A percentile compares a stretch with the other conserved stretches of the same genome.
These are phyloP conservation scores for Drosophila vallismaia DNA, from an alignment of 2,888 invertebrate species.

Conservation along the genomic window DNA sequence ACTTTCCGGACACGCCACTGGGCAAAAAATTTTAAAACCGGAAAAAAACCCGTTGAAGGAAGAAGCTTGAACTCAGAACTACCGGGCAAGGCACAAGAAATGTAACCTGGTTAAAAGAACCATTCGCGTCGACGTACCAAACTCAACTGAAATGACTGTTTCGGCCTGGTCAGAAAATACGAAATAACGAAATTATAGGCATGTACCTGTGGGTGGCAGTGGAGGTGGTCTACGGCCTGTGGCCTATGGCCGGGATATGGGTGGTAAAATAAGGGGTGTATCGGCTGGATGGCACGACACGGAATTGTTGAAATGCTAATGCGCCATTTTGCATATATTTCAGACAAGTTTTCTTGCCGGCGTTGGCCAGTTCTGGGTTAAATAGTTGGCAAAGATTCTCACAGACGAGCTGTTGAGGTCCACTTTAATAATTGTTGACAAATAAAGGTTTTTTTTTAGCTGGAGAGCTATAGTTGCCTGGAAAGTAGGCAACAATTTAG, in stretches of 20 bases:
- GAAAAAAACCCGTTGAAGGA: constrained; percentile 5
- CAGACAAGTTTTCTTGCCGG: constrained; percentile 25
- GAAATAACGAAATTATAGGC: constrained; percentile 63
- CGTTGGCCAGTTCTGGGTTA: constrained; percentile 50
- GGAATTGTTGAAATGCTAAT: constrained; percentile 76
- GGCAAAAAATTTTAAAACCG: constrained; percentile 14
- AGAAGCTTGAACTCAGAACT: constrained; percentile 1
- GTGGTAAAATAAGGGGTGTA: constrained; percentile 9
- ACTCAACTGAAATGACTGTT: constrained; percentile 59
- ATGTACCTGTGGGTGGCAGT: constrained; percentile 27
- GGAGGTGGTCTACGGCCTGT: background rate
- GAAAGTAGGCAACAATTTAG: constrained; percentile 26
- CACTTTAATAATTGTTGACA: constrained; percentile 46
- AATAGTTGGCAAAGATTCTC: constrained; percentile 7
- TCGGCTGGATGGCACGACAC: constrained; percentile 57
- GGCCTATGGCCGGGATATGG: constrained; percentile 10
- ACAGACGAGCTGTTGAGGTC: constrained; percentile 23
- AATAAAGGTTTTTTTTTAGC: constrained; percentile 24
- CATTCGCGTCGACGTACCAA: constrained; percentile 69
- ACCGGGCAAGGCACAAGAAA: constrained; percentile 5
- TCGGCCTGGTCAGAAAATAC: constrained; percentile 60
- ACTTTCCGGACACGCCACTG: constrained; percentile 39
- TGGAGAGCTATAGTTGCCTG: constrained; percentile 8
- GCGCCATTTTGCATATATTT: constrained; percentile 78
- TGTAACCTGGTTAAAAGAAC: constrained; percentile 41